Conservation (phyloP, 2,797 vertebrate species). For the Chloroceryle inda region DNA sequence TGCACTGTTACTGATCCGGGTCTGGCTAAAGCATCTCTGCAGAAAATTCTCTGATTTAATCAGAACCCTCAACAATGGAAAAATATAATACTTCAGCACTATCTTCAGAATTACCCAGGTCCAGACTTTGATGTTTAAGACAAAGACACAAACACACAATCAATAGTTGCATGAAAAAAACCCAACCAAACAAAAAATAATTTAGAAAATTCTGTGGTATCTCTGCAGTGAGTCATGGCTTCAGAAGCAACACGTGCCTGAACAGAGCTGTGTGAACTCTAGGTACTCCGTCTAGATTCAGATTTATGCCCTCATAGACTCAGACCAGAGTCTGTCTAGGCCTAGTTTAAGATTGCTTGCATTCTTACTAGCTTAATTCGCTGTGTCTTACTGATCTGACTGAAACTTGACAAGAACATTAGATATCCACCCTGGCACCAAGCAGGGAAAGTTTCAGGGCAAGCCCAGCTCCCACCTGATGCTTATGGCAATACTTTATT, state of each 20-base stretch:
- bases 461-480: background rate
- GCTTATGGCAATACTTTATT: background rate
- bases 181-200: no score
- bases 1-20: background rate
- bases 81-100: background rate
- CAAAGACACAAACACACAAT: background rate
- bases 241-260: background rate
- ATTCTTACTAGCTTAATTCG: background rate
- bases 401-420: background rate
- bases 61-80: background rate
- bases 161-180: background rate
- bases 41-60: background rate
- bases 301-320: background rate
- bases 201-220: background rate
- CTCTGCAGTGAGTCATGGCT: background rate
- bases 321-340: background rate
- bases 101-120: background rate
- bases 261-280: background rate
- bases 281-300: background rate
- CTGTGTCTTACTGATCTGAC: background rate
- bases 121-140: background rate
- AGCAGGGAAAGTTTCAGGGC: background rate
- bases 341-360: background rate
- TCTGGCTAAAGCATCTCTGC: background rate
- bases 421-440: background rate